Evolutionary conservation across 2,113 vertebrate species (phyloP), one percentile per base, ranked within the genome.

Genomic region (Orcinus orca): DNA sequence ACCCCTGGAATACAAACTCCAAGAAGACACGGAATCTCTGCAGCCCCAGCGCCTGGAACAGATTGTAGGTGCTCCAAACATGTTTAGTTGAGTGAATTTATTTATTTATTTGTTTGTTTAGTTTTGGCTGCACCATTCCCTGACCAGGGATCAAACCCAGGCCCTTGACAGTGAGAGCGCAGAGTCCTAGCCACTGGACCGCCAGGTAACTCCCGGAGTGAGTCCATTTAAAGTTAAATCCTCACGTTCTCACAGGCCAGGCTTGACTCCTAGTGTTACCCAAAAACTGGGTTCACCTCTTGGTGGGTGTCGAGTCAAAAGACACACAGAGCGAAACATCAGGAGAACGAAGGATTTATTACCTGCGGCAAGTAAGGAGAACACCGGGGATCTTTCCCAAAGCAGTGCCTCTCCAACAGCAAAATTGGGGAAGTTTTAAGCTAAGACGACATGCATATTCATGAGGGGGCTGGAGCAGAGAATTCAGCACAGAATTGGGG

Each of bases 11-110:
- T 26, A 15, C 18, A 58, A 63, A 33, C 63, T 47, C 55, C 17
- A 6, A 3, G 29, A 65, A 17, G 17, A 11, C 85, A 10, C 29
- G 25, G 13, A 10, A 20, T 21, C 20, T 20, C 76, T 47, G 21
- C 60, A 10, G 11, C 41, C 33, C n/a, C 29, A 41, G 70, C 0
- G 3, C 8, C 17, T 8, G 2, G 9, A 29, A 41, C 25, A 10
- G 20, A 65, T 11, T 38, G 18, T 26, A 50, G 67, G 33, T 4
- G 5, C 29, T 50, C n/a, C 1, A 0, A 1, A 9, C 9, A 0
- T 2, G 15, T 38, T 55, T 25, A 60, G 33, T 13, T 1, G 6
- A 38, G 60, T 11, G 62, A 53, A 53, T 2, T 58, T 21, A 21
- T 21, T 58, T 21, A 18, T 58, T 58, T 58, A 18, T 58, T 58